Evolutionary conservation across 2,113 vertebrate genomes (phyloP).

Genomic region (Cariama cristata): DNA sequence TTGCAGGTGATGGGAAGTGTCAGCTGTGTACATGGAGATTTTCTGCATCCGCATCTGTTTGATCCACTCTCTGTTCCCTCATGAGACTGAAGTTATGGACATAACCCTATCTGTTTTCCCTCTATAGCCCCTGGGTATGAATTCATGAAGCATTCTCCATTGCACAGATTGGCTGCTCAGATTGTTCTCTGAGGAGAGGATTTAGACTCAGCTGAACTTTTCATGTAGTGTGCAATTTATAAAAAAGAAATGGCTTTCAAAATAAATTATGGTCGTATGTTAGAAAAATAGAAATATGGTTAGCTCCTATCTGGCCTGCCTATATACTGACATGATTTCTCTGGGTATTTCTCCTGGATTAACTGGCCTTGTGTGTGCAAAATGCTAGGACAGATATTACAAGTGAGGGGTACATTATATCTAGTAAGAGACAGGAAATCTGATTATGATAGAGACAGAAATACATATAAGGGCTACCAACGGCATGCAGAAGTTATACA

Average conservation of each 20-base stretch:
- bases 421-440: not conserved
- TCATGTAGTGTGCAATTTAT: not conserved
- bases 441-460: not conserved
- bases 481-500: not conserved
- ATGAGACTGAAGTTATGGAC: not conserved
- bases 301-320: not conserved
- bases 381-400: not conserved
- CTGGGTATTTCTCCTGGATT: not conserved
- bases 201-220: constrained; percentile 19
- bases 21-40: not conserved
- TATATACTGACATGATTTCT: not conserved
- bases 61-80: not conserved
- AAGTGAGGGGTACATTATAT: not conserved
- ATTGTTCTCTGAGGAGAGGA: constrained; percentile 26
- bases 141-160: not conserved
- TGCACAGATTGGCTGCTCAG: not conserved
- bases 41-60: not conserved
- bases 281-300: not conserved
- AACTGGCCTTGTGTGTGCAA: not conserved
- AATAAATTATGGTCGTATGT: not conserved
- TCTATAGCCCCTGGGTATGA: not conserved
- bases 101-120: not conserved
- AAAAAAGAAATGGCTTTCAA: constrained; percentile 26
- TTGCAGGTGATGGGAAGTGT: not conserved
- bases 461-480: not conserved